Evolutionary conservation across 2,888 invertebrate genomes (phyloP), one percentile per base, ranked within the genome.

Genomic region (Harpagoxenus sublaevis): DNA sequence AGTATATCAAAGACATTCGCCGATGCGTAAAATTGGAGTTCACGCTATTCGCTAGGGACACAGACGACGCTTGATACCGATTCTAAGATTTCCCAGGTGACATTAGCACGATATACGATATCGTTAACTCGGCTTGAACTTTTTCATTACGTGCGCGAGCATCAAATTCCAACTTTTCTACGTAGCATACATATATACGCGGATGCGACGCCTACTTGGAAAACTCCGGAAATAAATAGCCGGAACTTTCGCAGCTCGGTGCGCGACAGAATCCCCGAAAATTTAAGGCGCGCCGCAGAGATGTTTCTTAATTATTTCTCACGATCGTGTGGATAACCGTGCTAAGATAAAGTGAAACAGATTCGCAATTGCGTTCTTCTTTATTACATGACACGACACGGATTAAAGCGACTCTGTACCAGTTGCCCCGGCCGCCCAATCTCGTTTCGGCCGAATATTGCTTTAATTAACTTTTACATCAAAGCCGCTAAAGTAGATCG

Each of bases 21-120:
- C 90, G 84, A 82, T 89, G 89, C 87, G 87, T 89, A 90, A 89
- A 89, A 89, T 90, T 89, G 87, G 84, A 88, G 74, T 84, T 71
- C 48, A 66, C 39, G 48, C 18, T 77, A 39, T 57, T 84, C 84
- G 70, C 79, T 35, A 45, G 90, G 77, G 88, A 79, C 71, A 48
- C 48, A 48, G 18, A 23, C 62, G 63, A n/a, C 45, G 63, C 15
- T 79, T 75, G 84, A 83, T 88, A 82, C 79, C 66, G 87, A 86
- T 86, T 73, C 83, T 75, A 83, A 89, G 89, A 89, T 89, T 89
- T 89, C 89, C 89, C 89, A 89, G 83, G 87, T 86, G 89, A 87
- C 85, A 73, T 85, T 73, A 73, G 63, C 57, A 57, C 78, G 68
- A 57, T 81, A 53, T 62, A 77, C 60, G 62, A 35, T 66, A 86